phyloP scores from a whole-genome alignment of 2,797 vertebrate species.

The Sciaenops ocellatus region DNA sequence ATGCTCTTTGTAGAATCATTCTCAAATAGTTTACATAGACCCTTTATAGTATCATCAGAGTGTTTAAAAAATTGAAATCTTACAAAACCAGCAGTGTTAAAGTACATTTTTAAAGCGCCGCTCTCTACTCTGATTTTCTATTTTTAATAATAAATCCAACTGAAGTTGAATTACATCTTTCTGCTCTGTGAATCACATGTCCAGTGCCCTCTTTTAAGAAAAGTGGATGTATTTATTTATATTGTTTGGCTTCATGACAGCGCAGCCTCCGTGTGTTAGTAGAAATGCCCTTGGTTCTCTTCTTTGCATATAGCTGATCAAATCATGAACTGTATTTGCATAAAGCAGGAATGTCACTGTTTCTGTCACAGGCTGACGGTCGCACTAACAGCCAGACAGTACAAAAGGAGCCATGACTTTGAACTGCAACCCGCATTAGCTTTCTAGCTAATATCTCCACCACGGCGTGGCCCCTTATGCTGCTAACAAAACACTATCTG shows the following conservation, averaged over 20 bases:
- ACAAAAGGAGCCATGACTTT: slow-evolving; percentile 8
- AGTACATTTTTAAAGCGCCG: slow-evolving; percentile 12
- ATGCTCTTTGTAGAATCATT: slow-evolving; percentile 48
- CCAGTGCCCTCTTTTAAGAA: neutral
- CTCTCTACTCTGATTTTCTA: slow-evolving; percentile 16
- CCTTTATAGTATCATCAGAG: slow-evolving; percentile 23
- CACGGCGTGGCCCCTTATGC: neutral
- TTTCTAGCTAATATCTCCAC: neutral
- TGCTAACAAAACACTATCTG: neutral
- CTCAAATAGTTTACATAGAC: slow-evolving; percentile 30
- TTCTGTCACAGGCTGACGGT: neutral
- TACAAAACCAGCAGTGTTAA: slow-evolving; percentile 20
- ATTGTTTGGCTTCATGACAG: neutral
- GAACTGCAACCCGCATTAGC: neutral
- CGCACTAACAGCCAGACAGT: neutral
- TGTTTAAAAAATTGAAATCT: slow-evolving; percentile 34
- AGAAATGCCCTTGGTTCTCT: neutral
- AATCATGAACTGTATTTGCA: slow-evolving; percentile 4
- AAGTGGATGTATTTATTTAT: slow-evolving; percentile 20
- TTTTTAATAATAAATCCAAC: slow-evolving; percentile 21
- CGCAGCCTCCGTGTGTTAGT: neutral
- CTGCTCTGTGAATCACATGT: slow-evolving; percentile 2
- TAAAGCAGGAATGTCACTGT: neutral
- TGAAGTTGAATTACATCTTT: slow-evolving; percentile 9
- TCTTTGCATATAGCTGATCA: slow-evolving; percentile 4